A percentile compares a stretch with the other conserved stretches of the same genome.
phyloP scores from a whole-genome alignment of 2,797 vertebrate species.

The Falco novaeseelandiae region DNA sequence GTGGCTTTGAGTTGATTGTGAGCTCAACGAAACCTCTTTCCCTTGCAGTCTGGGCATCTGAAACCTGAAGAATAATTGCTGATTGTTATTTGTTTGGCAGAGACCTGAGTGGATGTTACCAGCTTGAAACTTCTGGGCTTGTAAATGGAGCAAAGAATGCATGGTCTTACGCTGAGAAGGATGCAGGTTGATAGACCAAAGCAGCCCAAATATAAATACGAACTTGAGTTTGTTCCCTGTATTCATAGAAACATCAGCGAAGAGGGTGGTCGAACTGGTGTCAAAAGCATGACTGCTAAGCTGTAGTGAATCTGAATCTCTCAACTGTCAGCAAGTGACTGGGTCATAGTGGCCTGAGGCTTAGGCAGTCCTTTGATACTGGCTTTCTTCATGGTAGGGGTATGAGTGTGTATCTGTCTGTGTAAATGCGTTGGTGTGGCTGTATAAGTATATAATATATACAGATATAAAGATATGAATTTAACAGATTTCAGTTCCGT shows the following conservation, averaged over 20 bases:
- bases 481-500: background rate
- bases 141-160: background rate
- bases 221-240: background rate
- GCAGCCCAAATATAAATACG: background rate
- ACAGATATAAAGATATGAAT: background rate
- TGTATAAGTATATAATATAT: background rate
- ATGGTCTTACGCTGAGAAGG: background rate
- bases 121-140: background rate
- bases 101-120: background rate
- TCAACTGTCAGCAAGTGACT: background rate
- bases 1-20: background rate
- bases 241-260: accelerated
- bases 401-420: background rate
- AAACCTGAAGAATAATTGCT: background rate
- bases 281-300: background rate
- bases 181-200: background rate
- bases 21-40: background rate
- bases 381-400: background rate
- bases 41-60: background rate
- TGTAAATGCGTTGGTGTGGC: background rate
- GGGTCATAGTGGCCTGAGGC: background rate
- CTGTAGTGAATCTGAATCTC: background rate
- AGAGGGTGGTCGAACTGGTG: background rate
- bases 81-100: background rate
- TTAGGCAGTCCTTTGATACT: background rate